phyloP scores from a whole-genome alignment of 1,140 invertebrate genomes.

The Papilio machaon region DNA sequence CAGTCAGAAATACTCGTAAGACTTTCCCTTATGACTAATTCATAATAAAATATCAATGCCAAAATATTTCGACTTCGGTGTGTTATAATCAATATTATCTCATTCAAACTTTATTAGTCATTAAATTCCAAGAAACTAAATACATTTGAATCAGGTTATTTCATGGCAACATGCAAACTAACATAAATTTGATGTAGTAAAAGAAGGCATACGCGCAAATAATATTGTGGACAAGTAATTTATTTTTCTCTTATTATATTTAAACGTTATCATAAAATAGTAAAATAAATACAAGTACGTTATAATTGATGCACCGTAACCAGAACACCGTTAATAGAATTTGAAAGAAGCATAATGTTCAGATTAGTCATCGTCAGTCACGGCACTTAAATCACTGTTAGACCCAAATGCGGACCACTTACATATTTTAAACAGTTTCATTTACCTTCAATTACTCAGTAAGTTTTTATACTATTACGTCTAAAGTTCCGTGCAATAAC shows the following conservation, averaged over 20 bases:
- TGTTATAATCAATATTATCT: background rate
- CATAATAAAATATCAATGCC: background rate
- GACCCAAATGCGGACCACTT: constrained; percentile 42
- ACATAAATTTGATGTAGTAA: background rate
- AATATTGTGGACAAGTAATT: no score
- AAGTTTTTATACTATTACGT: no score
- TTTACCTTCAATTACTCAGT: background rate
- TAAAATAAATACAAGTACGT: constrained; percentile 62
- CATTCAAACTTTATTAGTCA: background rate
- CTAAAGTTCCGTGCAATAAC: background rate
- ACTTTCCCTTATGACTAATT: constrained; percentile 3
- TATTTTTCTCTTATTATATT: background rate
- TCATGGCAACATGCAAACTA: background rate
- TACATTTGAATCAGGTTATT: background rate
- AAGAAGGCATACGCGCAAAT: no score
- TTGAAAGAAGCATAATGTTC: constrained; percentile 59
- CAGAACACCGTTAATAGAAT: constrained; percentile 67
- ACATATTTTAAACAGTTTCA: constrained; percentile 33
- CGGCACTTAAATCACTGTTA: constrained; percentile 51
- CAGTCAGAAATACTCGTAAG: background rate
- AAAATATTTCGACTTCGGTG: background rate
- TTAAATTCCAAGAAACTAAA: background rate
- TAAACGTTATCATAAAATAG: constrained; percentile 27
- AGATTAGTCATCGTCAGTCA: constrained; percentile 69
- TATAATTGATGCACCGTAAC: constrained; percentile 43